Evolutionary conservation across 2,888 invertebrate species (phyloP).

Genomic region (Amphipyra tragopoginis): DNA sequence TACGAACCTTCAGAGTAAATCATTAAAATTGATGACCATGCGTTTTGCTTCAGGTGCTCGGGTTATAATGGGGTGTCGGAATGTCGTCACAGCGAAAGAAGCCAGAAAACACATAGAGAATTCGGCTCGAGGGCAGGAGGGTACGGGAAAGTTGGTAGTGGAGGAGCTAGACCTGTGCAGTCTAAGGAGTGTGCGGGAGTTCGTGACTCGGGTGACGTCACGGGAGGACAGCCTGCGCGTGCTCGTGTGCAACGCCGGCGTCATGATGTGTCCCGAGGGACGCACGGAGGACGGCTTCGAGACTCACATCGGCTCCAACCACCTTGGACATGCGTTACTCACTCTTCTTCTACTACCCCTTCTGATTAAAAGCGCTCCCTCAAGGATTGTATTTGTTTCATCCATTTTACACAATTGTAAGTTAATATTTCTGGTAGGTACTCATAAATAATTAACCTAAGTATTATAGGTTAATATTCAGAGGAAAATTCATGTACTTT

Average conservation of each 20-base stretch:
- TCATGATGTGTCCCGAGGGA: conserved; percentile 91
- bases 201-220: conserved; percentile 80
- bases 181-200: conserved; percentile 88
- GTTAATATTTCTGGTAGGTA: neutral
- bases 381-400: conserved; percentile 91
- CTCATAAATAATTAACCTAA: too few species aligned
- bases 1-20: too few species aligned
- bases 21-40: neutral
- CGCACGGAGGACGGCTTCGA: conserved; percentile 92
- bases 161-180: conserved; percentile 89
- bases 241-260: conserved; percentile 56
- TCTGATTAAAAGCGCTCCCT: conserved; percentile 88
- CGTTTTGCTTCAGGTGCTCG: conserved; percentile 77
- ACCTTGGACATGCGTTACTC: conserved; percentile 91
- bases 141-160: conserved; percentile 73
- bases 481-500: too few species aligned
- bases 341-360: conserved; percentile 90
- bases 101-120: conserved; percentile 87
- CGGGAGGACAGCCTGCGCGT: conserved; percentile 71
- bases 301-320: conserved; percentile 92
- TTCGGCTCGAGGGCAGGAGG: conserved; percentile 50
- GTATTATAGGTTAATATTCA: too few species aligned
- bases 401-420: conserved; percentile 4
- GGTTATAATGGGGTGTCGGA: conserved; percentile 86
- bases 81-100: conserved; percentile 81